Evolutionary conservation across 2,113 vertebrate genomes (phyloP).

Genomic region (Phaethon lepturus): DNA sequence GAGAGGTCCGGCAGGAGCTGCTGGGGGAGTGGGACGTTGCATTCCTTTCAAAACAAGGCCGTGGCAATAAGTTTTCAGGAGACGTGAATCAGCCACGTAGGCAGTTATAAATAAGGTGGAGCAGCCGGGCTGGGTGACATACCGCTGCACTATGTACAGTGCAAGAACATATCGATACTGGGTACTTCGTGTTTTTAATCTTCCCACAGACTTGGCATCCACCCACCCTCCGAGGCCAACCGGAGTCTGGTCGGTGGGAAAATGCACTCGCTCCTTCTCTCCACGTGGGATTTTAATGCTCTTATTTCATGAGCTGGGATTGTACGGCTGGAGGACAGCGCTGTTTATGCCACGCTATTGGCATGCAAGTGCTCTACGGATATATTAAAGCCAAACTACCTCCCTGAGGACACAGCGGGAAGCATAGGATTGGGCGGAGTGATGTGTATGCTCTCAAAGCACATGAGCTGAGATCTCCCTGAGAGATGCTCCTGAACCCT

Average conservation of each 20-base stretch:
- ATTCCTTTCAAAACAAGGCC: conserved; percentile 49
- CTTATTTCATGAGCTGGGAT: not conserved
- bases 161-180: not conserved
- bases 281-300: not conserved
- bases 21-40: conserved; percentile 27
- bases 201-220: not conserved
- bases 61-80: conserved; percentile 26
- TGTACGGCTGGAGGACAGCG: not conserved
- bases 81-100: conserved; percentile 28
- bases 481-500: not conserved
- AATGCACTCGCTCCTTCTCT: not conserved
- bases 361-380: not conserved
- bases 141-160: not conserved
- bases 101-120: conserved; percentile 21
- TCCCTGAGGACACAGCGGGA: not conserved
- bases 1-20: conserved; percentile 42
- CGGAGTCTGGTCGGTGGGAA: not conserved
- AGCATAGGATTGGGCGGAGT: not conserved
- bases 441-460: not conserved
- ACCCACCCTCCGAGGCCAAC: not conserved
- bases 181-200: not conserved
- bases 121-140: not conserved
- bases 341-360: not conserved
- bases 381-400: not conserved
- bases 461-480: not conserved